Conservation (phyloP, 2,797 vertebrate genomes). For the Ctenosaura bakeri region DNA sequence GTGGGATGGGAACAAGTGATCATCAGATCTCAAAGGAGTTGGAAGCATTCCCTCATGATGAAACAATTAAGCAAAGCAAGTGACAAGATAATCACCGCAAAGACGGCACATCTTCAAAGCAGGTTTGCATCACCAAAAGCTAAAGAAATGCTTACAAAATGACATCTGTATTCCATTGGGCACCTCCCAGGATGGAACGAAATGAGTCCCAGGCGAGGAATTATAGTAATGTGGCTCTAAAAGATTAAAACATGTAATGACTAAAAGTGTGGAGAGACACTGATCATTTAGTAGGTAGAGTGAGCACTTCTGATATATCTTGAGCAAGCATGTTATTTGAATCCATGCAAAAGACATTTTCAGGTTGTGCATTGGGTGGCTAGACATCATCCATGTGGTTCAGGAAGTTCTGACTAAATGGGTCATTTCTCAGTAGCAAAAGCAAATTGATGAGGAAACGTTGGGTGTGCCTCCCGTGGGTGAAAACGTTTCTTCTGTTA, state of each 20-base stretch:
- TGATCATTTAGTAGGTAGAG: background rate
- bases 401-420: background rate
- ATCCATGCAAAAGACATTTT: background rate
- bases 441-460: background rate
- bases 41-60: slow-evolving; percentile 58
- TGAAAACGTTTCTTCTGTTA: slow-evolving; percentile 3
- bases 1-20: slow-evolving; percentile 50
- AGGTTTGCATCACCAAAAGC: slow-evolving; percentile 57
- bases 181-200: background rate
- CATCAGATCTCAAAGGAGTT: slow-evolving; percentile 37
- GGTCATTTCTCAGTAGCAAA: slow-evolving; percentile 7
- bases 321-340: rapidly evolving
- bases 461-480: background rate
- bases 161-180: background rate
- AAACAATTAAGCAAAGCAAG: slow-evolving; percentile 57
- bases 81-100: slow-evolving; percentile 64
- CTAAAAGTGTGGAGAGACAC: background rate
- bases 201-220: slow-evolving; percentile 1
- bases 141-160: slow-evolving; percentile 41
- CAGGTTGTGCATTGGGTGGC: background rate
- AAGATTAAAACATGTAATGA: too few relatives aligned
- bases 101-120: slow-evolving; percentile 64
- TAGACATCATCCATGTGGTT: background rate
- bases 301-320: background rate
- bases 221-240: too few relatives aligned